phyloP scores from a whole-genome alignment of 2,888 invertebrate genomes.

The Lochmaea crataegi region DNA sequence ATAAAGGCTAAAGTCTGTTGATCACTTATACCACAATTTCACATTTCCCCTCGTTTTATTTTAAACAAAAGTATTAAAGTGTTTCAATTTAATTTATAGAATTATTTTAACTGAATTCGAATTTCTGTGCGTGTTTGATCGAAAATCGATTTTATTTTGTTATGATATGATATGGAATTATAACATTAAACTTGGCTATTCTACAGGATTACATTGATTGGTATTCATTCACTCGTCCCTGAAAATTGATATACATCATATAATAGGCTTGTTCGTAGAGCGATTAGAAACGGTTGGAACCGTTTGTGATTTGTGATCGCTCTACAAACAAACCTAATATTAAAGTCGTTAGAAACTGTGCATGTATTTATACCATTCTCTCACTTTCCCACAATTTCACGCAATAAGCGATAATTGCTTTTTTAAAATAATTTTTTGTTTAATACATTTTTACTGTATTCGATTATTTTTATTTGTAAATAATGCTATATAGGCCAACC shows the following conservation, averaged over 20 bases:
- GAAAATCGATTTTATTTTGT: neutral
- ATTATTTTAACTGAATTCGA: neutral
- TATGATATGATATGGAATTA: constrained; percentile 1
- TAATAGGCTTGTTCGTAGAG: no score
- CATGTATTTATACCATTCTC: constrained; percentile 13
- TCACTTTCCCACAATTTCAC: constrained; percentile 16
- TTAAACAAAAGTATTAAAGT: no score
- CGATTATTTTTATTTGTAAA: neutral
- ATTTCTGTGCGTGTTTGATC: neutral
- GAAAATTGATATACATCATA: neutral
- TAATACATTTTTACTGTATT: neutral
- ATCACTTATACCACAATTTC: no score
- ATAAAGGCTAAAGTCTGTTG: no score
- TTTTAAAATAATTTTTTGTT: constrained; percentile 5
- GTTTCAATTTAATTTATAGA: neutral
- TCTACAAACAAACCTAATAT: no score
- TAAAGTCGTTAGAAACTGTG: constrained; percentile 8
- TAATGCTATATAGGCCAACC: constrained; percentile 33
- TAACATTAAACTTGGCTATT: neutral
- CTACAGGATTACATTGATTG: no score
- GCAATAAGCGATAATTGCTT: constrained; percentile 5
- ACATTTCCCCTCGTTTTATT: no score
- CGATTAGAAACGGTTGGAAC: no score
- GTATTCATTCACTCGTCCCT: no score
- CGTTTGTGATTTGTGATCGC: no score